Evolutionary conservation across 1,140 invertebrate species (phyloP), one percentile per base, ranked within the genome.

Genomic region (Drosophila repletoides): DNA sequence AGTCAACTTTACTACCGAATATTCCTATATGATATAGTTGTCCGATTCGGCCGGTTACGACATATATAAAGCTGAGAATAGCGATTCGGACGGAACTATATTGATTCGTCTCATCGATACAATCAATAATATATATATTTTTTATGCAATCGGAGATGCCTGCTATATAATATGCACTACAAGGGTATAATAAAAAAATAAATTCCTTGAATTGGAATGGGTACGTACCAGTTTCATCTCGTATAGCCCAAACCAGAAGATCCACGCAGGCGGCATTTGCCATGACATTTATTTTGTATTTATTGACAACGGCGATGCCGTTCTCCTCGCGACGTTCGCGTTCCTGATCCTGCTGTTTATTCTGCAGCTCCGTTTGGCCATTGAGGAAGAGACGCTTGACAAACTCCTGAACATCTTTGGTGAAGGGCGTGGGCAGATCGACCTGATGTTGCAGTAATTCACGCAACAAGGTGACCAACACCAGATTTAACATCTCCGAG

Each of bases 261-360:
- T 99, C 98, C 1, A 99, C 96, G 90, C 98, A 99, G 9, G 97
- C 97, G 2, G 98, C 97, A 92, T 98, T 99, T 0, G 97, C 97
- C 93, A 98, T 97, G 0, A 99, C 97, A 88, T 98, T 98, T 21
- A 99, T 94, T 91, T 98, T 98, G 83, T 98, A 97, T 87, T 95
- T 95, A 91, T 98, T 98, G 2, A 97, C 94, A 0, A 95, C 94
- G 0, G 84, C 70, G 17, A 89, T 88, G 1, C 93, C 92, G 90
- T 95, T 95, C 43, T 92, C 94, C 77, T 96, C 95, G n/a, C 94
- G 91, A 56, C 95, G 94, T 83, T 96, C 95, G n/a, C 93, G 92
- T 81, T 96, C 95, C 48, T 94, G 95, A 89, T 97, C 95, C 72
- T 96, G 95, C 88, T 95, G 94, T 33, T 95, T 93, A 48, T 95